A percentile compares a stretch with the other conserved stretches of the same genome.
Conservation (phyloP, 2,888 invertebrate genomes). For the Drosophila cognata region DNA sequence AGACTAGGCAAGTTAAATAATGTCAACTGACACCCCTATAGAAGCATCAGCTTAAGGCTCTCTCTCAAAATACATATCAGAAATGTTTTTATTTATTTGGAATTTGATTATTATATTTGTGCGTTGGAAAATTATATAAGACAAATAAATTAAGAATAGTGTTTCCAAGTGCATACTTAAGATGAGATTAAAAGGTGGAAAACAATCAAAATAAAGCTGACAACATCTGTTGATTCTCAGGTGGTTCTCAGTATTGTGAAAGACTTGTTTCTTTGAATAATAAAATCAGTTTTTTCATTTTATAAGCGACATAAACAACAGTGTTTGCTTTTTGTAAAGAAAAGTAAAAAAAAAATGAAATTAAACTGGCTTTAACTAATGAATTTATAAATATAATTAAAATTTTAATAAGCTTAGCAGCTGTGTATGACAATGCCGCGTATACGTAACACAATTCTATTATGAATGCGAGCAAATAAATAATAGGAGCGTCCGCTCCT, state of each 20-base stretch:
- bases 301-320: background rate
- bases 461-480: conserved; percentile 3
- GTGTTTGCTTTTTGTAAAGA: background rate
- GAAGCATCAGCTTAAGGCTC: too few relatives aligned
- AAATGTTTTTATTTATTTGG: background rate
- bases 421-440: conserved; percentile 16
- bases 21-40: background rate
- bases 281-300: background rate
- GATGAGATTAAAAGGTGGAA: conserved; percentile 14
- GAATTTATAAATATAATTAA: conserved; percentile 21
- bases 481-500: conserved; percentile 18
- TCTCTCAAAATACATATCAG: background rate
- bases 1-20: background rate
- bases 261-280: background rate
- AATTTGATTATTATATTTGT: background rate
- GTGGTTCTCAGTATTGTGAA: background rate
- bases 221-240: background rate
- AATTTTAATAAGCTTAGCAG: conserved; percentile 15
- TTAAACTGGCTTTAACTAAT: conserved; percentile 4
- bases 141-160: conserved; percentile 10
- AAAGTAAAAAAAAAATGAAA: background rate
- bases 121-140: fast-evolving
- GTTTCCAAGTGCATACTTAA: conserved; percentile 4
- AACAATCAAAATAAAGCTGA: conserved; percentile 12
- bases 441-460: conserved; percentile 27